phyloP scores from a whole-genome alignment of 2,888 invertebrate genomes.

The Anoncus sp. region DNA sequence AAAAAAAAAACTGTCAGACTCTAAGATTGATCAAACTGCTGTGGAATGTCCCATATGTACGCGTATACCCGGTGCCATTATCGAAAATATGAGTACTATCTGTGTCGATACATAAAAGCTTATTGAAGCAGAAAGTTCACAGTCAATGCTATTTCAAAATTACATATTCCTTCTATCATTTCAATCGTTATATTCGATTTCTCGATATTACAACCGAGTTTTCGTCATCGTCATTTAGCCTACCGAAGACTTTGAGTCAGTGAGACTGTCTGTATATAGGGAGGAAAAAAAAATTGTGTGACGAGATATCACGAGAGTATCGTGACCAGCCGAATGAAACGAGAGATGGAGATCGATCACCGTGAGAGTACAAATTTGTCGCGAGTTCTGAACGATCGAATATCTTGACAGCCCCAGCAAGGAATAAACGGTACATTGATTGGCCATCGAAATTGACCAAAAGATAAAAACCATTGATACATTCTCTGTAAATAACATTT shows the following conservation, averaged over 20 bases:
- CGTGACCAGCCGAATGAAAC: constrained; percentile 34
- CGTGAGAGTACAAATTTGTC: constrained; percentile 57
- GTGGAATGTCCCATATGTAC: neutral
- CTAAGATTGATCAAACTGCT: neutral
- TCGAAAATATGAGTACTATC: neutral
- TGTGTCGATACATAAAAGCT: neutral
- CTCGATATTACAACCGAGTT: constrained; percentile 22
- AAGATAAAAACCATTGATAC: too few relatives aligned
- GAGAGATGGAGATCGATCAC: constrained; percentile 56
- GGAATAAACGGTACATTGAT: neutral
- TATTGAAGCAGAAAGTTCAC: constrained; percentile 5
- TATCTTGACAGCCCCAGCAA: constrained; percentile 32
- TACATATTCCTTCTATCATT: constrained; percentile 15
- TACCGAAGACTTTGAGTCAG: constrained; percentile 1
- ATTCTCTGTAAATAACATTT: too few relatives aligned
- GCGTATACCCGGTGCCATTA: neutral
- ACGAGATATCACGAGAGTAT: constrained; percentile 33
- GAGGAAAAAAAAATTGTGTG: constrained; percentile 17
- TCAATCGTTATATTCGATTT: constrained; percentile 9
- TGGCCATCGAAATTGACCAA: neutral
- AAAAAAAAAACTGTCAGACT: neutral
- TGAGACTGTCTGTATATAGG: constrained; percentile 1
- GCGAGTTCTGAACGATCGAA: constrained; percentile 40
- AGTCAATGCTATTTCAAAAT: neutral
- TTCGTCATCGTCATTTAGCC: neutral